Evolutionary conservation across 2,797 vertebrate species (phyloP).

Genomic region (Tokudaia muenninki): DNA sequence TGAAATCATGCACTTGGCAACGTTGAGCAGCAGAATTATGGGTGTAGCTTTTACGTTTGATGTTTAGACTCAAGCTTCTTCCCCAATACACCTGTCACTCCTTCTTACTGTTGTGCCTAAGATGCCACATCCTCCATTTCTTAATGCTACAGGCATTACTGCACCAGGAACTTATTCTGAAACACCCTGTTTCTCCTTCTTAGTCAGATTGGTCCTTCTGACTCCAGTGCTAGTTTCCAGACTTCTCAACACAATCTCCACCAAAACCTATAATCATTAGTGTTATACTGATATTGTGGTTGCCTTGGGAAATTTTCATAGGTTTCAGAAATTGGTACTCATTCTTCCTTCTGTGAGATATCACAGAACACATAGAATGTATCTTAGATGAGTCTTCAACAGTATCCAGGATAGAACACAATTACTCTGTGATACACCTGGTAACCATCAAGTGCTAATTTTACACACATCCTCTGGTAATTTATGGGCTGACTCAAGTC

Average conservation of each 20-base stretch:
- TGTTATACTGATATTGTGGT: background rate
- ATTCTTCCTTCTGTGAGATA: background rate
- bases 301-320: accelerated
- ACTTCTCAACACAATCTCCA: too few species aligned
- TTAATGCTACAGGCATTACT: background rate
- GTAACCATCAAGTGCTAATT: background rate
- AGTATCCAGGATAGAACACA: background rate
- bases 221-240: background rate
- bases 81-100: accelerated
- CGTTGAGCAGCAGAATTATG: background rate
- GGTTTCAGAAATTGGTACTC: background rate
- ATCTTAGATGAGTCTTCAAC: too few species aligned
- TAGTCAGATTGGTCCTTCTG: background rate
- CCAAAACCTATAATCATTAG: too few species aligned
- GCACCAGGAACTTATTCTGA: accelerated
- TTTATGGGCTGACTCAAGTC: background rate
- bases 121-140: background rate
- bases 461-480: too few species aligned
- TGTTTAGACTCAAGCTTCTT: background rate
- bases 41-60: background rate
- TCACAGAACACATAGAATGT: background rate
- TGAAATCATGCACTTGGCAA: background rate
- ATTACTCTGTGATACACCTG: accelerated
- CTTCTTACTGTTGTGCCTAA: accelerated
- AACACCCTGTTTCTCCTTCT: background rate